Percentiles rank a stretch among this genome's conserved stretches.
These are phyloP conservation scores for Chelonoidis abingdonii DNA, from an alignment of 2,113 vertebrate genomes.

Conservation along the genomic window DNA sequence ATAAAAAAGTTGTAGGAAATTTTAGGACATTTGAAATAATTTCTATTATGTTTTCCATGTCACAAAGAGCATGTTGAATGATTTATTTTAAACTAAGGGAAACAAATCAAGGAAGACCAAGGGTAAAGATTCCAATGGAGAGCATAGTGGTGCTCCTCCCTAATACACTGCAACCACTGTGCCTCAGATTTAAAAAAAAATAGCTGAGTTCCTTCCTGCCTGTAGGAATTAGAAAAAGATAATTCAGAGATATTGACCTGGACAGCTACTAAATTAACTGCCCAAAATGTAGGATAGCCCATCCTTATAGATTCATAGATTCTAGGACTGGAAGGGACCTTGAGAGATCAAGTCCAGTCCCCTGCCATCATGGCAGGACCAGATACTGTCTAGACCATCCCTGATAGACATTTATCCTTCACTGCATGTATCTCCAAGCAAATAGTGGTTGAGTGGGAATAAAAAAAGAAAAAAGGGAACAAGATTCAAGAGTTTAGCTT, in stretches of 20 bases:
- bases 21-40: not conserved
- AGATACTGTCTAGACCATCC: no score
- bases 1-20: not conserved
- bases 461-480: not conserved
- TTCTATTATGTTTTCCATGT: not conserved
- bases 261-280: not conserved
- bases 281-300: not conserved
- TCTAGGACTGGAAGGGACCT: no score
- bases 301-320: no score
- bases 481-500: not conserved
- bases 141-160: not conserved
- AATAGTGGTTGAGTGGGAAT: not conserved
- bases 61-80: not conserved
- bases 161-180: not conserved
- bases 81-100: constrained; percentile 55
- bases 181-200: not conserved
- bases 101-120: not conserved
- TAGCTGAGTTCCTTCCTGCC: not conserved
- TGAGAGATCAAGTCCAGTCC: no score
- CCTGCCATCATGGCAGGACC: no score
- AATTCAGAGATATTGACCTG: not conserved
- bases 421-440: not conserved
- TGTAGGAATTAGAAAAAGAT: not conserved
- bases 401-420: not conserved
- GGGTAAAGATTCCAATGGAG: not conserved